phyloP scores from a whole-genome alignment of 2,888 invertebrate genomes.

The Drosophila pseudotakahashii region DNA sequence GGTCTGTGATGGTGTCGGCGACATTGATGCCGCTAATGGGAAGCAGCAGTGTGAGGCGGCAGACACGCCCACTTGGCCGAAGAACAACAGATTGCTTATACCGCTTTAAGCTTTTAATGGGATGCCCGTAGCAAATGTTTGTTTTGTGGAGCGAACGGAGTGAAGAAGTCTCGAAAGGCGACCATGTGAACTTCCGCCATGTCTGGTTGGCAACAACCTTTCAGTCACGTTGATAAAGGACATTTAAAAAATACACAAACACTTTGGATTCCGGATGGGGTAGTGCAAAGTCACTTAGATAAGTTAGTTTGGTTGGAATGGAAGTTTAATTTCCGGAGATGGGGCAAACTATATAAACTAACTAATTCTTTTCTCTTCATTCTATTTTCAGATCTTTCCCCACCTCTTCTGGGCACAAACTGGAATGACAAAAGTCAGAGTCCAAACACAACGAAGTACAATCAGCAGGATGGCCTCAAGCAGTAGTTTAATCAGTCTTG shows the following conservation, averaged over 20 bases:
- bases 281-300: constrained; percentile 4
- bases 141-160: constrained; percentile 7
- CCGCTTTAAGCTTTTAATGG: constrained; percentile 69
- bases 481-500: constrained; percentile 5
- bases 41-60: constrained; percentile 14
- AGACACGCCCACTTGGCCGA: constrained; percentile 11
- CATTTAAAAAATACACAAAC: constrained; percentile 1
- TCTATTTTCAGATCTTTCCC: constrained; percentile 42
- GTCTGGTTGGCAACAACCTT: constrained; percentile 11
- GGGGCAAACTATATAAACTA: no score
- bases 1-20: constrained; percentile 48
- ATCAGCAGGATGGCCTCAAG: constrained; percentile 29
- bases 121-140: constrained; percentile 35
- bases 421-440: constrained; percentile 42
- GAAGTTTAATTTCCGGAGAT: constrained; percentile 14
- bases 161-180: constrained; percentile 16
- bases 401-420: constrained; percentile 39
- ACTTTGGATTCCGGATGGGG: neutral
- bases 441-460: constrained; percentile 44
- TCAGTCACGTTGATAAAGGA: neutral
- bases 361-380: neutral
- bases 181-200: constrained; percentile 59
- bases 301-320: neutral
- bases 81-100: constrained; percentile 56
- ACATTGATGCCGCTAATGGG: constrained; percentile 71